Percentiles rank a stretch among this genome's conserved stretches.
phyloP scores from a whole-genome alignment of 2,888 invertebrate species.

The Luperina nickerlii region DNA sequence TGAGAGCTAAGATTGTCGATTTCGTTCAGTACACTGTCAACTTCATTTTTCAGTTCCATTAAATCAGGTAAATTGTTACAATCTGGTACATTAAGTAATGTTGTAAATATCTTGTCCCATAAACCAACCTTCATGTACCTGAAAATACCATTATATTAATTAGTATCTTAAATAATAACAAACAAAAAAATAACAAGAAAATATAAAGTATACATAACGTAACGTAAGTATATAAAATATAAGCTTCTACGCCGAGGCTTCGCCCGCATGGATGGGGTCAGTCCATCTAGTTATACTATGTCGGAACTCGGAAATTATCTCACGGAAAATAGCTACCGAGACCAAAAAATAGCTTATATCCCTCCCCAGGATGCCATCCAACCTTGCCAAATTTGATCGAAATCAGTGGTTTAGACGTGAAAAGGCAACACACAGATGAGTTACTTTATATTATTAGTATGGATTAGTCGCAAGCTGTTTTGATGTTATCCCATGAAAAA shows the following conservation, averaged over 20 bases:
- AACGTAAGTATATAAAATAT: too few relatives aligned
- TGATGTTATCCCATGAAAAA: not conserved
- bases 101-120: conserved; percentile 95
- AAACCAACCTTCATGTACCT: conserved; percentile 93
- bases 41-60: conserved; percentile 88
- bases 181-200: too few relatives aligned
- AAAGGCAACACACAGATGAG: not conserved
- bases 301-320: not conserved
- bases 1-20: conserved; percentile 83
- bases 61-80: conserved; percentile 94
- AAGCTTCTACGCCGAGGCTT: too few relatives aligned
- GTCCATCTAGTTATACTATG: too few relatives aligned
- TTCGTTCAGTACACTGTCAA: conserved; percentile 82
- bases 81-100: conserved; percentile 95
- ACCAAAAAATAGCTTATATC: not conserved
- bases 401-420: not conserved
- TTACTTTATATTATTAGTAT: too few relatives aligned
- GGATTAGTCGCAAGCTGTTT: not conserved
- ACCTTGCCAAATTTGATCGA: not conserved
- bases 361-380: not conserved
- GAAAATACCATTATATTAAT: conserved; percentile 62
- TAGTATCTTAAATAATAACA: not conserved
- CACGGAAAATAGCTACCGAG: not conserved
- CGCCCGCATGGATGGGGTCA: not conserved
- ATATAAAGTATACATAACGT: too few relatives aligned